Evolutionary conservation across 2,888 invertebrate genomes (phyloP).

Genomic region (Phorcus lineatus): DNA sequence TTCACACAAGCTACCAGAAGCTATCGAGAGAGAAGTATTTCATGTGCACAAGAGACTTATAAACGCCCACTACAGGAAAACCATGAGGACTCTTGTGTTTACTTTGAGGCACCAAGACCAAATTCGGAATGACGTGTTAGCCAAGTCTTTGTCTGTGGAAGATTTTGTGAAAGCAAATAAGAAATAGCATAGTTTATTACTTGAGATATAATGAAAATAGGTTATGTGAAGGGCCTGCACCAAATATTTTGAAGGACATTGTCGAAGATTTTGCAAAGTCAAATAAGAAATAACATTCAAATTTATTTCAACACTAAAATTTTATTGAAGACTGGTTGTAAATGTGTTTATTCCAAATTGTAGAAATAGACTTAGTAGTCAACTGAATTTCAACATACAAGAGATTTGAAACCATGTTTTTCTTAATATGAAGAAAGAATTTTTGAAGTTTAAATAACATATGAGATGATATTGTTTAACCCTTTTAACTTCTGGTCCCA

Average conservation of each 20-base stretch:
- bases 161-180: slow-evolving; percentile 54
- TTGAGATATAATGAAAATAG: too few relatives aligned
- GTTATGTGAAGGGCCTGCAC: too few relatives aligned
- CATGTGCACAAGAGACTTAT: slow-evolving; percentile 53
- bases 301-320: too few relatives aligned
- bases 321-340: neutral
- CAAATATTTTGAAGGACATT: too few relatives aligned
- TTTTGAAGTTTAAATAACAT: neutral
- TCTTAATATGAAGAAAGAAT: neutral
- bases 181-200: slow-evolving; percentile 27
- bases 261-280: slow-evolving; percentile 55
- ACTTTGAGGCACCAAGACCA: slow-evolving; percentile 59
- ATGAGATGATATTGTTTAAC: too few relatives aligned
- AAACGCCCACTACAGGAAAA: slow-evolving; percentile 54
- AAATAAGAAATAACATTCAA: slow-evolving; percentile 35
- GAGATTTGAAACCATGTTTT: too few relatives aligned
- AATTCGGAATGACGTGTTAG: slow-evolving; percentile 51
- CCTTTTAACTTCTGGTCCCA: too few relatives aligned
- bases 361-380: too few relatives aligned
- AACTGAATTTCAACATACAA: too few relatives aligned
- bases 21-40: slow-evolving; percentile 67
- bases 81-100: slow-evolving; percentile 66
- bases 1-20: slow-evolving; percentile 51
- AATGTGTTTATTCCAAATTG: neutral
- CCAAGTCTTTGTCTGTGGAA: slow-evolving; percentile 56